Evolutionary conservation across 2,888 invertebrate species (phyloP), one percentile per base, ranked within the genome.

Genomic region (Ochropleura leucogaster): DNA sequence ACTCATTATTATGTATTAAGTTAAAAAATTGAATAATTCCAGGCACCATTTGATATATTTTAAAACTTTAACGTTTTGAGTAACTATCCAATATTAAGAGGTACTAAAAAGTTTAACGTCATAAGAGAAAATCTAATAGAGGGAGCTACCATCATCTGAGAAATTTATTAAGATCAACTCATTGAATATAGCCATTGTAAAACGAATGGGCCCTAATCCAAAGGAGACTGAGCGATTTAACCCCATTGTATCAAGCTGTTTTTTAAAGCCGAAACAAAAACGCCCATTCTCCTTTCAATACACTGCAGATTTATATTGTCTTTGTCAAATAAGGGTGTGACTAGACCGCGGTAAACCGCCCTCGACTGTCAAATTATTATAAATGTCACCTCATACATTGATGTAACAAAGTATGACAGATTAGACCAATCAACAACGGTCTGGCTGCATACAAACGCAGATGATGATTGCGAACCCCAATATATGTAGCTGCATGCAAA

Each of bases 21-120:
- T 79, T 80, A 76, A 72, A 83, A 74, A 69, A 65, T 62, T 74
- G 70, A 77, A 81, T 76, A 86, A 80, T 84, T 89, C 85, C 90
- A 90, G 90, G 92, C 93, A 93, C 93, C 93, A 89, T 90, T 87
- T 84, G 68, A 88, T 87, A 89, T 82, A 79, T 68, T 74, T 69
- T 70, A 66, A 81, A 79, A 76, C 70, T 70, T 74, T 73, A 73
- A 75, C 66, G 42, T 66, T 59, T 69, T 85, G 74, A 82, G 73
- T 74, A 47, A 85, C 77, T 76, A 80, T 80, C 74, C 79, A 76
- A 78, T 68, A 74, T 30, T 30, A 7, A 0, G 4, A 60, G 40
- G 62, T 40, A 47, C 4, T 42, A 60, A 49, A 64, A 51, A 47
- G 3, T 30, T 53, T 18, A 40, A 53, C 1, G 57, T 82, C 20